Evolutionary conservation across 2,888 invertebrate genomes (phyloP).

Genomic region (Adineta ricciae): DNA sequence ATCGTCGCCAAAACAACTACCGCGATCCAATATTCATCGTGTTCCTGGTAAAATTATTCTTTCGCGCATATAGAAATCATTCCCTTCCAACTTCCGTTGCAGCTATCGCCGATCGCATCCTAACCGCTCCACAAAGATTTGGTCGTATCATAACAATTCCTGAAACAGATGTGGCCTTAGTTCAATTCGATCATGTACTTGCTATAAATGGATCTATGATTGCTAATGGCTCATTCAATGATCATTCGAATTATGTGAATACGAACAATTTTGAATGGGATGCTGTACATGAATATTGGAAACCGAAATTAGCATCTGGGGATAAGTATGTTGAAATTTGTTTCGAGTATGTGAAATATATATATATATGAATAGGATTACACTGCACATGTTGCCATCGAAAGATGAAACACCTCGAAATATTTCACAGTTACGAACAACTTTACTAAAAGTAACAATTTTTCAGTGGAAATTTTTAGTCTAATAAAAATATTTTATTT

Average conservation of each 20-base stretch:
- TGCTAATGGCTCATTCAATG: not conserved
- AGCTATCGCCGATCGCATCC: not conserved
- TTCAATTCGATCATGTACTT: constrained; percentile 8
- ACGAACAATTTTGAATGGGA: constrained; percentile 13
- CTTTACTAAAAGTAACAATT: not conserved
- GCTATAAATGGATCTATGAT: not conserved
- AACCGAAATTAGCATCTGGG: not conserved
- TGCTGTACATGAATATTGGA: not conserved
- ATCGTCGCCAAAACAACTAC: not conserved
- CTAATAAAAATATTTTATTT: not conserved
- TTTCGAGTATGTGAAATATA: too few species aligned
- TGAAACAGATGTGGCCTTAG: not conserved
- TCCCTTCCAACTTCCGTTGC: not conserved
- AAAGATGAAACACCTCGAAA: not conserved
- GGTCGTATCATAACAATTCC: constrained; percentile 11
- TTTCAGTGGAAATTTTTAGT: too few species aligned
- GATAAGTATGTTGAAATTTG: constrained; percentile 3
- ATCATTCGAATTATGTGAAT: not conserved
- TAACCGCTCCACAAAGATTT: constrained; percentile 12
- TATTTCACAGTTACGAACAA: not conserved
- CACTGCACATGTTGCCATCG: not conserved
- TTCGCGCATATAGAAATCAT: too few species aligned
- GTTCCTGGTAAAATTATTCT: not conserved
- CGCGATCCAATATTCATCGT: not conserved
- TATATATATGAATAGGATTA: not conserved